Conservation (phyloP, 2,888 invertebrate genomes). For the Stomorhina lunata region DNA sequence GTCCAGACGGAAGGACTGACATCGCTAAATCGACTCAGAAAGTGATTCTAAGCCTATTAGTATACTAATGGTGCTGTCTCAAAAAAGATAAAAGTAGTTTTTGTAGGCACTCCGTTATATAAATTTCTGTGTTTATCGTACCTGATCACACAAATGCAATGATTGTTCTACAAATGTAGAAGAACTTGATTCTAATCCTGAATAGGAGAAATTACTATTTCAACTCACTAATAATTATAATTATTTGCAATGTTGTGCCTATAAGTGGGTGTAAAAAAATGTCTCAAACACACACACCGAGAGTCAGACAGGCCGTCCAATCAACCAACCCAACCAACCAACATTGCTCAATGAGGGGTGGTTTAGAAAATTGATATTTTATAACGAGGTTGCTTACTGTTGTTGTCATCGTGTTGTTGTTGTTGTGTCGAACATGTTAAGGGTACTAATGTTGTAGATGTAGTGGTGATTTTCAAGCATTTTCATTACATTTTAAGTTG, state of each 20-base stretch:
- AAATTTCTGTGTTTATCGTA: too few species aligned
- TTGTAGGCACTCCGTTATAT: too few species aligned
- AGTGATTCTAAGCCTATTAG: too few species aligned
- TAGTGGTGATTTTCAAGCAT: conserved; percentile 40
- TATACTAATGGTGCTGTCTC: too few species aligned
- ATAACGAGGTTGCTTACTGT: conserved; percentile 56
- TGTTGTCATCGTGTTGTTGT: conserved; percentile 29
- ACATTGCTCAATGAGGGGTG: conserved; percentile 51
- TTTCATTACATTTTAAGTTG: conserved; percentile 25
- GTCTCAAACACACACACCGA: neutral
- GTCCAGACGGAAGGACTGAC: too few species aligned
- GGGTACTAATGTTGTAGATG: conserved; percentile 20
- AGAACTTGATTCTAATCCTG: too few species aligned
- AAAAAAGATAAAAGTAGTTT: too few species aligned
- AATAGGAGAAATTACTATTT: conserved; percentile 2
- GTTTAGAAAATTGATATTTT: conserved; percentile 59
- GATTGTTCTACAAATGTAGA: too few species aligned
- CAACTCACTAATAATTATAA: neutral
- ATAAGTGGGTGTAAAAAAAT: conserved; percentile 33
- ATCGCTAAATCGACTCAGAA: too few species aligned
- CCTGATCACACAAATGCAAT: too few species aligned
- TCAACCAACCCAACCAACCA: too few species aligned
- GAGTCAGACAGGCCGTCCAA: too few species aligned
- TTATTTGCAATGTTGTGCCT: conserved; percentile 21
- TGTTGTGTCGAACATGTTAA: neutral